A percentile compares a stretch with the other conserved stretches of the same genome.
phyloP scores from a whole-genome alignment of 2,113 vertebrate species.

The Leuciscus idus region DNA sequence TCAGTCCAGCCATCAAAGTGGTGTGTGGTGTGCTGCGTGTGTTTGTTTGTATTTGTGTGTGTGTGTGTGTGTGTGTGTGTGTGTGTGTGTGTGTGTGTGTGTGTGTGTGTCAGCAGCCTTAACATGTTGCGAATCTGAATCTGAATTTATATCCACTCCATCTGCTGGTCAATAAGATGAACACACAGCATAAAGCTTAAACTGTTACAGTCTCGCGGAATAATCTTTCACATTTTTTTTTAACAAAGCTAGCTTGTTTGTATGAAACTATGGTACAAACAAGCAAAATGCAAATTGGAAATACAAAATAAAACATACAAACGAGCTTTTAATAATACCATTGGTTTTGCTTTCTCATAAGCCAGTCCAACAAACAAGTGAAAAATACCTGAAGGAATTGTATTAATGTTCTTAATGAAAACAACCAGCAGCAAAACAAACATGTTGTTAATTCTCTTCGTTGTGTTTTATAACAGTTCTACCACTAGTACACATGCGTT shows the following conservation, averaged over 20 bases:
- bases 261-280: conserved; percentile 48
- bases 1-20: conserved; percentile 21
- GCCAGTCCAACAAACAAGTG: conserved; percentile 68
- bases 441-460: conserved; percentile 68
- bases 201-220: conserved; percentile 20
- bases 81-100: conserved; percentile 19
- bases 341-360: conserved; percentile 67
- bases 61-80: conserved; percentile 43
- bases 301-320: conserved; percentile 53
- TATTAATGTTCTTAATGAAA: conserved; percentile 71
- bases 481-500: conserved; percentile 58
- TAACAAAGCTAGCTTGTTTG: conserved; percentile 72
- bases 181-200: conserved; percentile 28
- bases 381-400: conserved; percentile 70
- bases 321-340: conserved; percentile 75
- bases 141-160: conserved; percentile 44
- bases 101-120: not conserved
- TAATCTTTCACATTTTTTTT: conserved; percentile 61
- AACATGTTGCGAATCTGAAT: not conserved
- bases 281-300: conserved; percentile 14
- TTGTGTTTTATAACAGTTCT: conserved; percentile 69
- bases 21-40: not conserved
- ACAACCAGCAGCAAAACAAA: conserved; percentile 66
- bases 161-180: conserved; percentile 53
- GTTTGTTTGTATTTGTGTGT: conserved; percentile 33